Evolutionary conservation across 2,113 vertebrate genomes (phyloP).

Genomic region (Cyanoramphus novaezelandiae): DNA sequence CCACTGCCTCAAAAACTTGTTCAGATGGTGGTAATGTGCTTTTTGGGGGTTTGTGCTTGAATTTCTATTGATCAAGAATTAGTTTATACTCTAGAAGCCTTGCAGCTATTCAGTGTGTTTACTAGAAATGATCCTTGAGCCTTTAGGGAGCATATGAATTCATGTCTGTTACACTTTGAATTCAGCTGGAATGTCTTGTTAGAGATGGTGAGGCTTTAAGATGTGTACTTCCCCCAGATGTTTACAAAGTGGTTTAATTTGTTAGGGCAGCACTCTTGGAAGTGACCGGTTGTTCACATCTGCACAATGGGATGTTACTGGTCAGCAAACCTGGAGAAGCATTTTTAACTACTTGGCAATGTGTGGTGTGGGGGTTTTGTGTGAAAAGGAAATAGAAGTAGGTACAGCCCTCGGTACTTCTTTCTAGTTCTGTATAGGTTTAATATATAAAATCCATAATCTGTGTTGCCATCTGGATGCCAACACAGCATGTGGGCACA

Average conservation of each 20-base stretch:
- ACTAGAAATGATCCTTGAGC: neutral
- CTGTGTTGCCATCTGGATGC: neutral
- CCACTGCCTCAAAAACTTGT: neutral
- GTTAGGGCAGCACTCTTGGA: neutral
- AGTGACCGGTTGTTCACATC: neutral
- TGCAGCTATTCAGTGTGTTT: neutral
- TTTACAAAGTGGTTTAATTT: neutral
- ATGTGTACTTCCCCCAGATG: rapidly evolving
- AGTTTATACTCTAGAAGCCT: neutral
- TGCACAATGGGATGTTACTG: neutral
- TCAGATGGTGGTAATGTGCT: neutral
- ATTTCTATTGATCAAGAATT: neutral
- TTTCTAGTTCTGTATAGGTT: neutral
- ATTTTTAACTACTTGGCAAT: neutral
- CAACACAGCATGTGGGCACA: rapidly evolving
- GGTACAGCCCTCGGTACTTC: neutral
- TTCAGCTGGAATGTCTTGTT: neutral
- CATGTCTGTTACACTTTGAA: neutral
- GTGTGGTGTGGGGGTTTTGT: neutral
- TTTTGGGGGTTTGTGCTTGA: neutral
- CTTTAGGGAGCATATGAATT: neutral
- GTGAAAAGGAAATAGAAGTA: neutral
- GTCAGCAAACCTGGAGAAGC: neutral
- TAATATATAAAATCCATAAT: neutral
- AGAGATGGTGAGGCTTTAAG: neutral